These are phyloP conservation scores for Heloderma charlesbogerti DNA, from an alignment of 2,113 vertebrate species.

Conservation along the genomic window DNA sequence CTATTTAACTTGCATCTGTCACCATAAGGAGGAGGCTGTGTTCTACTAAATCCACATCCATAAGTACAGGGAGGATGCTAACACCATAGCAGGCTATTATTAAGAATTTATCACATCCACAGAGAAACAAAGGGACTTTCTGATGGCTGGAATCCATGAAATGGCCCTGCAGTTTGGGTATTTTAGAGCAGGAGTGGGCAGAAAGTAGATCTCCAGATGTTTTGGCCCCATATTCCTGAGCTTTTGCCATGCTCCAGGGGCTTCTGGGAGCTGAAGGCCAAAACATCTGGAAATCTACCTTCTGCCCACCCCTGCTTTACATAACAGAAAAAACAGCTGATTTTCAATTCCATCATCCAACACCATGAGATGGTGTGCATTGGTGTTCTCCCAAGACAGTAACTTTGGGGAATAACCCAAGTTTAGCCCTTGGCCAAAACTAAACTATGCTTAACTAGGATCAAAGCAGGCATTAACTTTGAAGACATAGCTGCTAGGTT, in stretches of 20 bases:
- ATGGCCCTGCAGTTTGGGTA: not conserved
- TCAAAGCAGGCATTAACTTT: no score
- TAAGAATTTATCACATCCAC: not conserved
- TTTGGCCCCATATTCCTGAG: no score
- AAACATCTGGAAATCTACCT: no score
- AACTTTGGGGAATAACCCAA: not conserved
- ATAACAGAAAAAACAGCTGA: not conserved
- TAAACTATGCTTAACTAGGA: not conserved
- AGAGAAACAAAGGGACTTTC: not conserved
- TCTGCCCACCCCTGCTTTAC: not conserved
- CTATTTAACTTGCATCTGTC: not conserved
- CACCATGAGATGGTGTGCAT: not conserved
- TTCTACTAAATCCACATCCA: not conserved
- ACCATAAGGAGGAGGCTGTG: not conserved
- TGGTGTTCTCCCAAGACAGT: not conserved
- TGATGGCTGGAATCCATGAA: not conserved
- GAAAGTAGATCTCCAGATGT: no score
- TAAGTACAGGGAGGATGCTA: not conserved
- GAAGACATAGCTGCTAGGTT: no score
- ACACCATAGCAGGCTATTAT: not conserved
- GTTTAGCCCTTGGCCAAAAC: not conserved
- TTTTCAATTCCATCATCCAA: not conserved
- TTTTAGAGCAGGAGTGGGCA: not conserved
- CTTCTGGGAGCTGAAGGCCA: no score
- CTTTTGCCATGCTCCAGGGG: no score